Base-by-base conservation (phyloP, 2,888 invertebrate species). In the Pseudanteris insignis region DNA sequence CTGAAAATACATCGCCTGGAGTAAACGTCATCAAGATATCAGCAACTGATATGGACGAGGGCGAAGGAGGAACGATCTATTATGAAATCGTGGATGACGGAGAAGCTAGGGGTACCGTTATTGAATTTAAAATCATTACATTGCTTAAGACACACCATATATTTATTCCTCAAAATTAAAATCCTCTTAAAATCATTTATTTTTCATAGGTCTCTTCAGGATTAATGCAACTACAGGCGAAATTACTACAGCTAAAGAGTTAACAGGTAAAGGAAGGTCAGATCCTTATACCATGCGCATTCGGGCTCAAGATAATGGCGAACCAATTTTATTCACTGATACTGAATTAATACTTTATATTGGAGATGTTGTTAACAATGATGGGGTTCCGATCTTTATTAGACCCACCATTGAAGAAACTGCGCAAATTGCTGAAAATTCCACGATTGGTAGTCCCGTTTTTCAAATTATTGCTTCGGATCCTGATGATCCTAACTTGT, bases 291-390 rank as follows among this genome's bases (percentile, higher is more conserved):
- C 86, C 2, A 74, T 91, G 44, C 79, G 86, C 3, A 83, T 90
- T 0, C 83, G 88, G 10, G 91, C 89, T 0, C 85, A 86, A 37
- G 91, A 91, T 74, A 86, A 86, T 40, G 91, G 90, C 0, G 81
- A 81, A 29, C 86, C 86, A 36, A 69, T 82, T 14, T 81, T 89
- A 3, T 84, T 83, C 32, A 84, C 86, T 0, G 88, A 88, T 61
- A 85, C 87, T 0, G 83, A 84, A 2, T 78, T 91, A 0, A 83
- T 84, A 0, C 73, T 92, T 2, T 88, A 87, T 65, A 87, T 92
- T 26, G 90, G 91, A 0, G 91, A 92, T 68, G 89, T 91, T 0
- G 89, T 90, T 38, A 87, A 88, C 53, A 91, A 91, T 69, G 91
- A 91, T 74, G 91, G 91, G 0, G 88, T 91, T 1, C 91, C 91